phyloP scores from a whole-genome alignment of 1,140 invertebrate species.

The Drosophila kohkoa region DNA sequence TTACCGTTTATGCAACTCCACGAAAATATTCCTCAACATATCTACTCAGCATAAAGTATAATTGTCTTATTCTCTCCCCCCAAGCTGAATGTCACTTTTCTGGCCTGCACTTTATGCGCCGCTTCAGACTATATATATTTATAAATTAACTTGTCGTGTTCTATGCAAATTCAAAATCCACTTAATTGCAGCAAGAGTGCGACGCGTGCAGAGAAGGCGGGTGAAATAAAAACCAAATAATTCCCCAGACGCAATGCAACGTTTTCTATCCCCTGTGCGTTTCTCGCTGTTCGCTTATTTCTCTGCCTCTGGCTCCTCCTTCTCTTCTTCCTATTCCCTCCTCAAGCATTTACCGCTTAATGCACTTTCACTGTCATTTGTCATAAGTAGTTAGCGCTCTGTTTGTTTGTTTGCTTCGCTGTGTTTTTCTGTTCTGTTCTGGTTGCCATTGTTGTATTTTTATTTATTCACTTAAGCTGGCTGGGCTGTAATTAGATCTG shows the following conservation, averaged over 20 bases:
- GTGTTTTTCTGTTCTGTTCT: constrained; percentile 13
- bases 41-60: background rate
- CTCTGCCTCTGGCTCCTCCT: too few species aligned
- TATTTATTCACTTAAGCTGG: constrained; percentile 67
- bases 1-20: too few species aligned
- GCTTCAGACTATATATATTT: constrained; percentile 50
- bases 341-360: constrained; percentile 56
- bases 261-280: background rate
- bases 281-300: background rate
- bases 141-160: constrained; percentile 68
- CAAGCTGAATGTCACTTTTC: background rate
- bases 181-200: constrained; percentile 44
- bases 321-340: background rate
- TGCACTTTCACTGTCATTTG: constrained; percentile 76
- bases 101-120: constrained; percentile 29
- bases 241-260: constrained; percentile 39
- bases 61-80: background rate
- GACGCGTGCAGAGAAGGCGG: background rate
- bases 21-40: background rate
- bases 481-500: constrained; percentile 64
- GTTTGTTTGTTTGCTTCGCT: constrained; percentile 45
- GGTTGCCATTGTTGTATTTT: constrained; percentile 43
- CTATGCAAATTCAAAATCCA: constrained; percentile 58
- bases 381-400: constrained; percentile 72
- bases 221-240: constrained; percentile 50